Evolutionary conservation across 2,797 vertebrate species (phyloP).

Genomic region (Anabas testudineus): DNA sequence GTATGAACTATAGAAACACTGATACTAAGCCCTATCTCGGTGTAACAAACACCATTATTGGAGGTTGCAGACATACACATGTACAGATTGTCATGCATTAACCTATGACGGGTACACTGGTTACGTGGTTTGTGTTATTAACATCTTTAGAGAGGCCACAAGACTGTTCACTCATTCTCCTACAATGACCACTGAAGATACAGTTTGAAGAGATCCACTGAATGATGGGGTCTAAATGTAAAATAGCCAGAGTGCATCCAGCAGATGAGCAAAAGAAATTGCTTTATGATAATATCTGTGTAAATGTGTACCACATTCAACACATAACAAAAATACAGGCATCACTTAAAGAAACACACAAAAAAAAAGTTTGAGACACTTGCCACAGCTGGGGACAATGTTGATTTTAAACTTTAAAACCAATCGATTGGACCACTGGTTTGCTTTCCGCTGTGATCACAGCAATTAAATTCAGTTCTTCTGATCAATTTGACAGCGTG

Average conservation of each 20-base stretch:
- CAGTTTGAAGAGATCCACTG: conserved; percentile 33
- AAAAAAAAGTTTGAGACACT: conserved; percentile 45
- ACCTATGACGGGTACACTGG: conserved; percentile 79
- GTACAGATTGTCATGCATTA: conserved; percentile 91
- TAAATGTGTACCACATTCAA: conserved; percentile 36
- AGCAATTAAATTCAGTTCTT: not conserved
- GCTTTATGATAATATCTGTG: conserved; percentile 22
- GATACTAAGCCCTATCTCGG: conserved; percentile 67
- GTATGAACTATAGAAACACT: conserved; percentile 54
- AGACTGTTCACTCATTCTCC: conserved; percentile 50
- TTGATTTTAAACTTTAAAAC: conserved; percentile 1
- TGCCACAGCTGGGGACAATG: conserved; percentile 40
- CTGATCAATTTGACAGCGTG: not conserved
- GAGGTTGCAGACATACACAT: conserved; percentile 69
- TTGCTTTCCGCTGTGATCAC: conserved; percentile 5
- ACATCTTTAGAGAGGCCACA: conserved; percentile 62
- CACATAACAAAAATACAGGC: conserved; percentile 43
- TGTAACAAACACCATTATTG: conserved; percentile 71
- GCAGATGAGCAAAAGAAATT: conserved; percentile 39
- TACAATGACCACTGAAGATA: conserved; percentile 41
- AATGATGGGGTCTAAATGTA: conserved; percentile 23
- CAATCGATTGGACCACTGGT: not conserved
- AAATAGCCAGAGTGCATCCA: conserved; percentile 40
- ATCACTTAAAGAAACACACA: conserved; percentile 10
- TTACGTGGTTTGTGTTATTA: conserved; percentile 59